Percentiles rank a stretch among this genome's conserved stretches.
phyloP scores from a whole-genome alignment of 1,140 invertebrate species.

The Tachypleus tridentatus region DNA sequence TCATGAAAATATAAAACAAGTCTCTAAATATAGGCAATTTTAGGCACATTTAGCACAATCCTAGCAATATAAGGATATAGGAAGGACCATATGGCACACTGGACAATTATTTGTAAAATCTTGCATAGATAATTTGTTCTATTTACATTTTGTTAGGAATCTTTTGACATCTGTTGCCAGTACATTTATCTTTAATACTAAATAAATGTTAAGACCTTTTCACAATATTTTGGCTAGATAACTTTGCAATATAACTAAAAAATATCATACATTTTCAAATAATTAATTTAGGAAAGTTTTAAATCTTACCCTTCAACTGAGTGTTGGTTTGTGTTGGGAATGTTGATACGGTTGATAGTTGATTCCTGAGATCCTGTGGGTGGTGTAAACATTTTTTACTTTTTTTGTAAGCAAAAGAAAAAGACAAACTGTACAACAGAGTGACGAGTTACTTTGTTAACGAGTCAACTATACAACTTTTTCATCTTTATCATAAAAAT shows the following conservation, averaged over 20 bases:
- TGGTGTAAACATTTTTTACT: neutral
- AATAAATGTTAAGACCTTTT: neutral
- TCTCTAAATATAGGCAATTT: no score
- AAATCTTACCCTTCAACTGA: slow-evolving; percentile 58
- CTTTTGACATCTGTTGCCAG: no score
- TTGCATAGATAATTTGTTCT: neutral
- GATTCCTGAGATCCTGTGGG: slow-evolving; percentile 43
- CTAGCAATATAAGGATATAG: no score
- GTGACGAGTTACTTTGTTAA: neutral
- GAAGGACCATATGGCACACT: no score
- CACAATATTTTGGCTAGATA: neutral
- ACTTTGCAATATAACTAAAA: neutral
- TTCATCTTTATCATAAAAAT: no score
- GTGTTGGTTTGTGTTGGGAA: slow-evolving; percentile 89
- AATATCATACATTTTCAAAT: neutral
- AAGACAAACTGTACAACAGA: no score
- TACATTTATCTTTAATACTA: neutral
- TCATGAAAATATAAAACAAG: no score
- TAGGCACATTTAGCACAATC: no score
- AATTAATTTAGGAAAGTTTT: slow-evolving; percentile 3
- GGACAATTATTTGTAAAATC: neutral
- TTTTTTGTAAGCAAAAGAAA: neutral
- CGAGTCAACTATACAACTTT: slow-evolving; percentile 5
- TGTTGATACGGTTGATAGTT: slow-evolving; percentile 60
- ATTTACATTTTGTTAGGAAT: neutral